Evolutionary conservation across 2,888 invertebrate species (phyloP), one percentile per base, ranked within the genome.

Genomic region (Aspidapion aeneum): DNA sequence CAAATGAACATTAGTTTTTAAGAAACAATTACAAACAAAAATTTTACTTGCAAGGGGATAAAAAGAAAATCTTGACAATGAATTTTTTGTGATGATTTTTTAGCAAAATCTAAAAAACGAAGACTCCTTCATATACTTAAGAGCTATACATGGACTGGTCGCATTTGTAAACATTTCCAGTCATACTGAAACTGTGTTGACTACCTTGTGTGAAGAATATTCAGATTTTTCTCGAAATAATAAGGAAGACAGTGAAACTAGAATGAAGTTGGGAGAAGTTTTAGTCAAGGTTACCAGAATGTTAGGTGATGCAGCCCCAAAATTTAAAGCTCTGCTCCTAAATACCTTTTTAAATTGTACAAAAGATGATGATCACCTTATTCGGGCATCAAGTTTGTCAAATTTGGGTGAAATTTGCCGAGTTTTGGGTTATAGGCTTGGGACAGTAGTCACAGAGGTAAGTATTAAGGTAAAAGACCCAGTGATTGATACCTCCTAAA

Each of bases 121-220:
- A 12, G 95, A 95, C 75, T 90, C 94, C 0, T 95, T 92, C 75
- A 83, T 95, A 63, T 95, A 94, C 77, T 79, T 95, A 66, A 83
- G 87, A 63, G 88, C 93, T 1, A 87, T 94, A 18, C 88, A 90
- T 74, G 93, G 91, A 1, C 78, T 94, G 57, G 86, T 90, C 7
- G 82, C 88, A 1, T 79, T 94, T 67, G 87, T 88, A 12, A 82
- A 84, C 35, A 78, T 83, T 59, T 87, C 85, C 75, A 35, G 35
- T 12, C 35, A 35, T 12, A 88, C 93, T 1, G 86, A 89, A 71
- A 83, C 86, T 71, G 86, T 92, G 0, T 77, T 95, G 48, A 84
- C 86, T 66, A 77, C 84, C 19, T 78, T 94, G 21, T 86, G 89
- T 58, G 84, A 86, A 61, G 90, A 92, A 78, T 93, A 87, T 77